phyloP scores from a whole-genome alignment of 2,113 vertebrate genomes.

The Centrocercus urophasianus region DNA sequence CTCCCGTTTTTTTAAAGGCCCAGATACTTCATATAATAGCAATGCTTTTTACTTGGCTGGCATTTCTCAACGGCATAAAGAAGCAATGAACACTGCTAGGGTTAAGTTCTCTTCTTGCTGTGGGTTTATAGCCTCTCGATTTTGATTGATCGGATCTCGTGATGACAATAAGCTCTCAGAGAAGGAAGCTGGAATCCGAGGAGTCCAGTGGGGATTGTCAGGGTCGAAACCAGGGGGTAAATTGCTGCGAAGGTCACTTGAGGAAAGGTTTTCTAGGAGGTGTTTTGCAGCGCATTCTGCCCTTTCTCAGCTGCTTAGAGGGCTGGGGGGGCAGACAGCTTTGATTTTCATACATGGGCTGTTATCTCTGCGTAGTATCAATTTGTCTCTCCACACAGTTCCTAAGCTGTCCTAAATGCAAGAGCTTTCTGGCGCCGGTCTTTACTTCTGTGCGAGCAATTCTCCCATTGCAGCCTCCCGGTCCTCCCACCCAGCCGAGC shows the following conservation, averaged over 20 bases:
- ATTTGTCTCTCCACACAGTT: background rate
- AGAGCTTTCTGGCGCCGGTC: rapidly evolving
- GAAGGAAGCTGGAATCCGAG: background rate
- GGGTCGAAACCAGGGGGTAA: background rate
- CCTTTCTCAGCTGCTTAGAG: background rate
- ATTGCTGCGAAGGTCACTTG: background rate
- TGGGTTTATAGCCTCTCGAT: background rate
- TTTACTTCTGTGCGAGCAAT: background rate
- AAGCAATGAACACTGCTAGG: background rate
- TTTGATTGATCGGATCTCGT: background rate
- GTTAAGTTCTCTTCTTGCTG: background rate
- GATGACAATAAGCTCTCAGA: background rate
- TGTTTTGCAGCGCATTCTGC: background rate
- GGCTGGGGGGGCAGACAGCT: background rate
- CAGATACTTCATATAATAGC: background rate
- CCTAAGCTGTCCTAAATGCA: background rate
- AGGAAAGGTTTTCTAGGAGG: background rate
- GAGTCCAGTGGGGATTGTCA: background rate
- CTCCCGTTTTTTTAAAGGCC: background rate
- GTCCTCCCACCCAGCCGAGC: rapidly evolving
- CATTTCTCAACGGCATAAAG: background rate
- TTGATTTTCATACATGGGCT: background rate
- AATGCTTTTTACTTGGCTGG: background rate
- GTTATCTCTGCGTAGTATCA: background rate
- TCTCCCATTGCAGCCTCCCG: background rate